Evolutionary conservation across 2,797 vertebrate species (phyloP).

Genomic region (Pantherophis vulpinus): DNA sequence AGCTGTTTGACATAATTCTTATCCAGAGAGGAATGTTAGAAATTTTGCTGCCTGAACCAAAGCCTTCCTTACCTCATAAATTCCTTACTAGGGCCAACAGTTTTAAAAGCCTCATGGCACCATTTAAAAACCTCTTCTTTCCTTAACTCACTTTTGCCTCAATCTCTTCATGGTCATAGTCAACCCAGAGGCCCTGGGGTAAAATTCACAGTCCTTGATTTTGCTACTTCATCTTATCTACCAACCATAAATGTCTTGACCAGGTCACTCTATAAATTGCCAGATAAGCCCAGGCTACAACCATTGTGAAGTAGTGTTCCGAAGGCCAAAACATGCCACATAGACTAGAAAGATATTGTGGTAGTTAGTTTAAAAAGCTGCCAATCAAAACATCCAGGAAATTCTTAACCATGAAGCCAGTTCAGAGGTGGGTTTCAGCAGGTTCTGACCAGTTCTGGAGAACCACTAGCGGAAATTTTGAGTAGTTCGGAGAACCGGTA

Average conservation of each 20-base stretch:
- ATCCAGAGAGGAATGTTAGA: background rate
- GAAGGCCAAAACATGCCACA: background rate
- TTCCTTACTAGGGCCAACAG: background rate
- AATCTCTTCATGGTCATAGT: background rate
- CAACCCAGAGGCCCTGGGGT: background rate
- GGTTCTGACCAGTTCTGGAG: too few species aligned
- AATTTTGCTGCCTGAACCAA: background rate
- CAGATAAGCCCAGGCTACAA: background rate
- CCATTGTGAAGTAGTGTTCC: background rate
- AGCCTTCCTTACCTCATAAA: background rate
- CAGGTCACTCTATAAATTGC: background rate
- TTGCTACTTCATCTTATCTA: background rate
- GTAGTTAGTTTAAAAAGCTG: background rate
- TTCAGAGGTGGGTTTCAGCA: too few species aligned
- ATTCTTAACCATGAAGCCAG: background rate
- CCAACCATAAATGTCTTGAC: background rate
- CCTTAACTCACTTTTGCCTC: background rate
- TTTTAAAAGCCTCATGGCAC: background rate
- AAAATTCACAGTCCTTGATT: background rate
- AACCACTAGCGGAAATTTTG: too few species aligned
- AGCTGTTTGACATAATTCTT: background rate
- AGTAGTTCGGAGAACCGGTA: too few species aligned
- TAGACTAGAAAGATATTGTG: background rate
- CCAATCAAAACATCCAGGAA: background rate
- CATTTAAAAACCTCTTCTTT: background rate